phyloP scores from a whole-genome alignment of 2,797 vertebrate species.

The Knipowitschia caucasica region DNA sequence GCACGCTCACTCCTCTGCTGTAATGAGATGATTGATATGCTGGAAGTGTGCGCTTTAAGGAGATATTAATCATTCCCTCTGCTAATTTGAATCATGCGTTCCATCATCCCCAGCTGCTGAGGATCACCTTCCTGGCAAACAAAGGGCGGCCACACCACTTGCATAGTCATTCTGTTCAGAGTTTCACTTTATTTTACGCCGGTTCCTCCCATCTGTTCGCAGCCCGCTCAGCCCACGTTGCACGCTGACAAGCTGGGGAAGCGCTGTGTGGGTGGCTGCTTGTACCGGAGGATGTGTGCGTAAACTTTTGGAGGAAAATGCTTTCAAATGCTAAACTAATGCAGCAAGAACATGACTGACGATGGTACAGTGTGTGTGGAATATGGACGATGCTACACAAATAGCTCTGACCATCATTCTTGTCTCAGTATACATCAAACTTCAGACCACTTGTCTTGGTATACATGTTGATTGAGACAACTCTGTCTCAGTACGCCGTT shows the following conservation, averaged over 20 bases:
- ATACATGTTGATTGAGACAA: too few relatives aligned
- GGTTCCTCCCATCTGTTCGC: slow-evolving; percentile 85
- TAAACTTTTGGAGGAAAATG: slow-evolving; percentile 80
- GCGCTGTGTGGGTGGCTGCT: slow-evolving; percentile 76
- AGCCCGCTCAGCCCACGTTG: slow-evolving; percentile 78
- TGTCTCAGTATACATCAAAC: too few relatives aligned
- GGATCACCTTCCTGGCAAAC: slow-evolving; percentile 98
- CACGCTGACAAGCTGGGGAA: slow-evolving; percentile 78
- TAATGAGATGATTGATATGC: slow-evolving; percentile 99
- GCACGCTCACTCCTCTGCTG: slow-evolving; percentile 94
- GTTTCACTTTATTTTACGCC: slow-evolving; percentile 85
- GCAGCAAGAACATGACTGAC: slow-evolving; percentile 74
- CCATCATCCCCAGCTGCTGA: slow-evolving; percentile 98
- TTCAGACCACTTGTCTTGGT: too few relatives aligned
- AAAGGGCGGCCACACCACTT: slow-evolving; percentile 91
- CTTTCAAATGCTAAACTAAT: slow-evolving; percentile 81
- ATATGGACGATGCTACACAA: too few relatives aligned
- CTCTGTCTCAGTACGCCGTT: too few relatives aligned
- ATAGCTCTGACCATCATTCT: too few relatives aligned
- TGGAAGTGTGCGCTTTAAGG: slow-evolving; percentile 99
- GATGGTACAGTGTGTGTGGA: slow-evolving; percentile 70
- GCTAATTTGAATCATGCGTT: slow-evolving; percentile 98
- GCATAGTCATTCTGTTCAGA: slow-evolving; percentile 91
- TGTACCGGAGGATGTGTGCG: slow-evolving; percentile 65
- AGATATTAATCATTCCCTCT: slow-evolving; percentile 99